These are phyloP conservation scores for Aplochiton taeniatus DNA, from an alignment of 2,797 vertebrate genomes.

Conservation along the genomic window DNA sequence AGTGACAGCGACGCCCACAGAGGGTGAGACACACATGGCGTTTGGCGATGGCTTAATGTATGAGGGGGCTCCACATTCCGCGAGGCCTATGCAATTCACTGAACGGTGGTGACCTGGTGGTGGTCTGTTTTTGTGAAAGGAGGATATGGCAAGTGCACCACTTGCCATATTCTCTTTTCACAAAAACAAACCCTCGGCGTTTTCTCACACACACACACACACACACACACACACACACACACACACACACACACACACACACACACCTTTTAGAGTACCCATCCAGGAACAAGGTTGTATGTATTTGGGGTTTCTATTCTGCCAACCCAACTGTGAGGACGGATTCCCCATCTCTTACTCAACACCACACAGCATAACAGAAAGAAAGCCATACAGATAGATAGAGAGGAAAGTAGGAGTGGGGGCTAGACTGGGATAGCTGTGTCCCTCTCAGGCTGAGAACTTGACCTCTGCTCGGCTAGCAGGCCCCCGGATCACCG, in stretches of 20 bases:
- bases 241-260: too few species aligned
- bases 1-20: neutral
- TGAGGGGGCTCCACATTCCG: slow-evolving; percentile 40
- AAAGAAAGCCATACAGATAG: slow-evolving; percentile 5
- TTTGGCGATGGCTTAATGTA: slow-evolving; percentile 33
- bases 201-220: slow-evolving; percentile 14
- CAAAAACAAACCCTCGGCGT: neutral
- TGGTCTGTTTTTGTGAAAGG: too few species aligned
- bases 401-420: slow-evolving; percentile 17
- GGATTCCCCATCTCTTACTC: slow-evolving; percentile 56
- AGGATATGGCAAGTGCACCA: slow-evolving; percentile 34
- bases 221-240: too few species aligned
- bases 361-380: slow-evolving; percentile 30
- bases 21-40: slow-evolving; percentile 2
- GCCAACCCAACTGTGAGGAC: slow-evolving; percentile 33
- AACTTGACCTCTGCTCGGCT: slow-evolving; percentile 55
- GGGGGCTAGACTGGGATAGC: slow-evolving; percentile 15
- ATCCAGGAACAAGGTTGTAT: slow-evolving; percentile 35
- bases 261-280: slow-evolving; percentile 35
- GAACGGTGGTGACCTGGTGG: slow-evolving; percentile 28
- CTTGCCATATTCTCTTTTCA: neutral
- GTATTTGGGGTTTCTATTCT: slow-evolving; percentile 32
- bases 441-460: slow-evolving; percentile 40
- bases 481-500: slow-evolving; percentile 43
- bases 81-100: slow-evolving; percentile 20